A percentile compares a stretch with the other conserved stretches of the same genome.
These are phyloP conservation scores for Congeria kusceri DNA, from an alignment of 2,888 invertebrate genomes.

Conservation along the genomic window DNA sequence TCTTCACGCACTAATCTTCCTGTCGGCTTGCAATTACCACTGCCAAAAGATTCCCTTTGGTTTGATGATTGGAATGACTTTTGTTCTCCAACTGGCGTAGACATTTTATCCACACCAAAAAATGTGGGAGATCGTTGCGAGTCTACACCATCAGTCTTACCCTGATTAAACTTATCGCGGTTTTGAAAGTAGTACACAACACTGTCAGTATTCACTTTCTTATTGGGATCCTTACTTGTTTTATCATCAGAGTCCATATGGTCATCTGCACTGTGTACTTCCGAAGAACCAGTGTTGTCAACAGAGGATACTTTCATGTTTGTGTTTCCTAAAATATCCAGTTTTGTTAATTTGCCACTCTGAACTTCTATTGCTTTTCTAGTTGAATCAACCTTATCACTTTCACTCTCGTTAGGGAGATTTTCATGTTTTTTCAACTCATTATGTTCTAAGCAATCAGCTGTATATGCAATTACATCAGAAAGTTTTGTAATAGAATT, in stretches of 20 bases:
- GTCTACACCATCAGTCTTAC: constrained; percentile 1
- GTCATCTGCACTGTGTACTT: constrained; percentile 2
- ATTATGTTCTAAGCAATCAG: constrained; percentile 58
- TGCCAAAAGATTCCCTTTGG: constrained; percentile 15
- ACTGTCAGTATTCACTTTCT: constrained; percentile 45
- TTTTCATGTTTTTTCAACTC: constrained; percentile 26
- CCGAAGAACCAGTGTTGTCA: constrained; percentile 26
- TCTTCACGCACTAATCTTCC: constrained; percentile 49
- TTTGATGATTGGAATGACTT: constrained; percentile 16
- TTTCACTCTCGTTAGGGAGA: constrained; percentile 5
- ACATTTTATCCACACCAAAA: constrained; percentile 43
- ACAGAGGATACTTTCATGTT: constrained; percentile 58
- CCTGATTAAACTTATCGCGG: constrained; percentile 38
- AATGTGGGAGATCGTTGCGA: constrained; percentile 27
- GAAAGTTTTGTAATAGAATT: constrained; percentile 48
- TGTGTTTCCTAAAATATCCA: constrained; percentile 26
- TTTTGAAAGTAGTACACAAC: constrained; percentile 60
- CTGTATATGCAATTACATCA: constrained; percentile 62
- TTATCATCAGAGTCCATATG: neutral
- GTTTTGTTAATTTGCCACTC: constrained; percentile 25
- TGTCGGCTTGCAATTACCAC: constrained; percentile 26
- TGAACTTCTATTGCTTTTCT: neutral
- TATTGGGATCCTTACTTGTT: constrained; percentile 16
- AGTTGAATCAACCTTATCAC: neutral
- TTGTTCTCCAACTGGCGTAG: constrained; percentile 52